phyloP scores from a whole-genome alignment of 2,888 invertebrate genomes.

The Xylota segnis region DNA sequence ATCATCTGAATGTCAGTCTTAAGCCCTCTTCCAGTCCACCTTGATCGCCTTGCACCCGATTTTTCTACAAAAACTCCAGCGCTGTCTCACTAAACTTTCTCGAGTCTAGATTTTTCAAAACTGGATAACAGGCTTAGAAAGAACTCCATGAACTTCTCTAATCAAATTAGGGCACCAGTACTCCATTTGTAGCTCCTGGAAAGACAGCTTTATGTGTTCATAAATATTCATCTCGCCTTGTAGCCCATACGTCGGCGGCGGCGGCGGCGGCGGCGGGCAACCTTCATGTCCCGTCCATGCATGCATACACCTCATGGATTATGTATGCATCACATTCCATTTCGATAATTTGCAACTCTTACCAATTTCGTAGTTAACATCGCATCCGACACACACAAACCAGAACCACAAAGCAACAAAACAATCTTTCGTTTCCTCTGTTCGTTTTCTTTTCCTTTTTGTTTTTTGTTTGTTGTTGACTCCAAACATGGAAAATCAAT shows the following conservation, averaged over 20 bases:
- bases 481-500: constrained; percentile 77
- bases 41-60: too few species aligned
- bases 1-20: too few species aligned
- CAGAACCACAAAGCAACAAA: neutral
- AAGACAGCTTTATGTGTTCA: constrained; percentile 31
- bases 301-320: constrained; percentile 61
- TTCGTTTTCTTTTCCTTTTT: constrained; percentile 10
- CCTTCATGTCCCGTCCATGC: constrained; percentile 11
- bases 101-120: too few species aligned
- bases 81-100: too few species aligned
- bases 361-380: constrained; percentile 72
- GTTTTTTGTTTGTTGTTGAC: constrained; percentile 22
- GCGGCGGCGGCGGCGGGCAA: neutral
- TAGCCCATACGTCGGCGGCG: neutral
- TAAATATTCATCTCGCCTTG: constrained; percentile 70
- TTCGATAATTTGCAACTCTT: constrained; percentile 74
- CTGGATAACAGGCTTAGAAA: neutral
- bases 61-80: too few species aligned
- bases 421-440: constrained; percentile 21
- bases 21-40: too few species aligned
- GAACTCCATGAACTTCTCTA: neutral
- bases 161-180: constrained; percentile 44
- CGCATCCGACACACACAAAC: constrained; percentile 50
- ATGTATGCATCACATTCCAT: constrained; percentile 69
- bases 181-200: neutral